Evolutionary conservation across 2,797 vertebrate genomes (phyloP).

Genomic region (Pachyuromys duprasi): DNA sequence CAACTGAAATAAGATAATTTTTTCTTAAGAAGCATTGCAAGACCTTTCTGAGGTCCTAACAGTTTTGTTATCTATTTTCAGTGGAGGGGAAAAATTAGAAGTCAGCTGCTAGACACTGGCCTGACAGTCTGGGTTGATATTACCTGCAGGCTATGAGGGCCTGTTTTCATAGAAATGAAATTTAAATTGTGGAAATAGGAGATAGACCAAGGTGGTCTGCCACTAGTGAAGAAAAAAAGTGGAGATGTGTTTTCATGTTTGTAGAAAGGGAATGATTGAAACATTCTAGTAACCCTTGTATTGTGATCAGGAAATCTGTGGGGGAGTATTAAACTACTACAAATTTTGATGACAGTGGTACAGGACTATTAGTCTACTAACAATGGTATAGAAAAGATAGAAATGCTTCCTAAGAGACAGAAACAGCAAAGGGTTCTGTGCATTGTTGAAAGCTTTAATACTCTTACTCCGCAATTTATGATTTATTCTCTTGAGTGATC

Average conservation of each 20-base stretch:
- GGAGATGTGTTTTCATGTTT: constrained; percentile 39
- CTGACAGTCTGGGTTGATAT: not conserved
- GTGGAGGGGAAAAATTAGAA: constrained; percentile 42
- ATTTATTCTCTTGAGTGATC: constrained; percentile 27
- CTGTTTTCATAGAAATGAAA: constrained; percentile 61
- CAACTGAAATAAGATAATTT: constrained; percentile 29
- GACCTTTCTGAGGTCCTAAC: constrained; percentile 36
- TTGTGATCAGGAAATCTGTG: constrained; percentile 33
- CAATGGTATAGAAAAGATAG: not conserved
- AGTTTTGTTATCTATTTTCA: constrained; percentile 55
- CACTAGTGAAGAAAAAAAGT: constrained; percentile 8
- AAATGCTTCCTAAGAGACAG: constrained; percentile 18
- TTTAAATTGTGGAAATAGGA: constrained; percentile 32
- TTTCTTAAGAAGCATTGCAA: constrained; percentile 39
- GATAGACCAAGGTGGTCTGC: not conserved
- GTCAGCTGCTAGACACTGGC: not conserved
- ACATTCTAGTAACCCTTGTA: constrained; percentile 37
- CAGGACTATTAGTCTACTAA: not conserved
- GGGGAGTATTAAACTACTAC: not conserved
- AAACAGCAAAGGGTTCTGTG: constrained; percentile 46
- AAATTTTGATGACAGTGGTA: constrained; percentile 41
- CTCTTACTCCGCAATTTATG: constrained; percentile 31
- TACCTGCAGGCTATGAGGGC: constrained; percentile 8
- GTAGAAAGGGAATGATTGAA: not conserved
- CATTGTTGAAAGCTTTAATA: constrained; percentile 55